Base-by-base conservation (phyloP, 2,888 invertebrate genomes). In the Drosophila subquinaria region DNA sequence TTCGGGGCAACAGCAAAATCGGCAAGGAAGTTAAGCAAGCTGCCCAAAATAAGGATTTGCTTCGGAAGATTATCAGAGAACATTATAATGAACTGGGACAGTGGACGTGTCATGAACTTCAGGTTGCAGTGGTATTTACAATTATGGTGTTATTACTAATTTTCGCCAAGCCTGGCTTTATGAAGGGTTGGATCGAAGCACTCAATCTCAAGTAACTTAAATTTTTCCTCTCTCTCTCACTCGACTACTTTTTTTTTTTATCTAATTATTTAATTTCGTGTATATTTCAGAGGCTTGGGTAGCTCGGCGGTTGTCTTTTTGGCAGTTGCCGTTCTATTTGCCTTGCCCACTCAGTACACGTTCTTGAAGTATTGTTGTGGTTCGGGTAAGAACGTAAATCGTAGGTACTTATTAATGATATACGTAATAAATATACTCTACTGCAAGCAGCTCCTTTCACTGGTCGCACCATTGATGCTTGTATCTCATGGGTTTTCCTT, bases 151-250 rank as follows among this genome's bases (percentile, higher is more conserved):
- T 96, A 43, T 93, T 98, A 64, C 97, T 98, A 95, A 96, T 98
- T 92, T 96, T 97, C 91, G 94, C 97, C 23, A 95, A 95, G 69
- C 98, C 98, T 0, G 96, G 97, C 64, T 96, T 98, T 90, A 95
- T 97, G 76, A 93, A 94, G 0, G 98, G 98, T 0, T 98, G 98
- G 97, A 96, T 96, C 0, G 94, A 95, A 57, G 91, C 80, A 0
- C 59, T 91, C 0, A 77, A 79, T 20, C 61, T 73, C 1, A 57
- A 73, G 87, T 90, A 60, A 77, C 77, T 71, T 10, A n/a, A n/a
- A 20, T 33, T 35, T 35, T 23, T 4, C 23, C 23, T 23, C 23
- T 4, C 23, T 4, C 23, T 4, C 23, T 4, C 10, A 3, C 4
- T 13, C 4, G 10, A 17, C 17, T 20, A 20, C 4, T 10, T 42